Evolutionary conservation across 1,140 invertebrate genomes (phyloP), one percentile per base, ranked within the genome.

Genomic region (Dreissena polymorpha): DNA sequence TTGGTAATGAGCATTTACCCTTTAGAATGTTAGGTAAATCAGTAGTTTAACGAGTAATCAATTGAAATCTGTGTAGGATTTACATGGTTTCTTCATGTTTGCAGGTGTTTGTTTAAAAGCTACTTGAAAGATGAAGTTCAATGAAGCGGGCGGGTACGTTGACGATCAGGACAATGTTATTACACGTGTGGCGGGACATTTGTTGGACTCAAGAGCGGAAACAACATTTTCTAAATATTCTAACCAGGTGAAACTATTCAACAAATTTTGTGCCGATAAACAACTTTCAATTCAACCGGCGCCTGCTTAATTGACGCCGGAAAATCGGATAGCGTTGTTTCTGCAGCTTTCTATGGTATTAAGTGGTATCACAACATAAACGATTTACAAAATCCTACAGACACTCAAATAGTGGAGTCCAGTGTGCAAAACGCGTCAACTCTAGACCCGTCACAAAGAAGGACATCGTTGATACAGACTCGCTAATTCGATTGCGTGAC

Each of bases 321-420:
- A 25, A 64, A 63, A 74, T 84, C 81, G 27, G n/a, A n/a, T 13
- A 75, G 25, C 74, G 78, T 81, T n/a, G 25, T 84, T 0, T 13
- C 70, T 18, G 23, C 65, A 18, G 73, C 68, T 7, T 39, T 69
- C 51, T 85, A 75, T 60, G 65, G 60, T 18, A 80, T 85, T 18
- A 85, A 85, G 53, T 85, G 83, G 71, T 70, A 50, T 0, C 71
- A 80, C 27, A 49, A 74, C 0, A 23, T 85, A 7, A 85, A 80
- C 23, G 77, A 65, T 69, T 69, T 69, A 14, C 3, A 16, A 3
- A 64, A 85, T 79, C 76, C 76, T 60, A 80, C 76, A 27, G 29
- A 75, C 3, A 80, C 63, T 51, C 16, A 65, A 25, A 67, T 80
- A 14, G 71, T 79, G 8, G 64, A 0, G 29, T 55, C 0, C 10